A percentile compares a stretch with the other conserved stretches of the same genome.
phyloP scores from a whole-genome alignment of 2,797 vertebrate genomes.

The Carcharodon carcharias region DNA sequence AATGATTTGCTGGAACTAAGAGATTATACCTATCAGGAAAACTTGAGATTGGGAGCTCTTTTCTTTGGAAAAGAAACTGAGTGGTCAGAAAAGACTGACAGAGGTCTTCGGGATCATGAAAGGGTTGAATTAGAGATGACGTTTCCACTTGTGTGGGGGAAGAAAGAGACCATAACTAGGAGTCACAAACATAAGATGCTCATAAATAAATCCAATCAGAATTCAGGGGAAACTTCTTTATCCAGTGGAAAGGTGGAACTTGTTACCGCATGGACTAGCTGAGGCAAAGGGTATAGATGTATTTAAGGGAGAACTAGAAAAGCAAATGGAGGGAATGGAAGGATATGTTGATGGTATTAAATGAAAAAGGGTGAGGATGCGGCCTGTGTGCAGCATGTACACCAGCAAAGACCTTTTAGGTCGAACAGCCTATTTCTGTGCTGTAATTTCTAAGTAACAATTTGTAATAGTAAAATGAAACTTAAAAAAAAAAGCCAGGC shows the following conservation, averaged over 20 bases:
- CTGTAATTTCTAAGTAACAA: background rate
- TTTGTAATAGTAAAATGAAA: background rate
- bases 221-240: background rate
- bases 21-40: too few species aligned
- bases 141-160: too few species aligned
- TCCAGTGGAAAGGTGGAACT: background rate
- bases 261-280: background rate
- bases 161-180: too few species aligned
- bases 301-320: background rate
- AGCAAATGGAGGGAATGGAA: background rate
- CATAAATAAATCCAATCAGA: background rate
- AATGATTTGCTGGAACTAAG: too few species aligned
- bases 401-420: background rate
- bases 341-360: background rate
- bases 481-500: background rate
- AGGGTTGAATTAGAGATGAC: too few species aligned
- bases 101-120: too few species aligned
- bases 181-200: too few species aligned
- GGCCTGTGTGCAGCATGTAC: background rate
- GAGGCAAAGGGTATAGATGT: background rate
- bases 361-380: background rate
- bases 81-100: too few species aligned
- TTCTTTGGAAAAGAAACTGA: too few species aligned
- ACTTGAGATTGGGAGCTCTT: too few species aligned
- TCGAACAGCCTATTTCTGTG: background rate